Evolutionary conservation across 2,888 invertebrate species (phyloP).

Genomic region (Hermodice carunculata): DNA sequence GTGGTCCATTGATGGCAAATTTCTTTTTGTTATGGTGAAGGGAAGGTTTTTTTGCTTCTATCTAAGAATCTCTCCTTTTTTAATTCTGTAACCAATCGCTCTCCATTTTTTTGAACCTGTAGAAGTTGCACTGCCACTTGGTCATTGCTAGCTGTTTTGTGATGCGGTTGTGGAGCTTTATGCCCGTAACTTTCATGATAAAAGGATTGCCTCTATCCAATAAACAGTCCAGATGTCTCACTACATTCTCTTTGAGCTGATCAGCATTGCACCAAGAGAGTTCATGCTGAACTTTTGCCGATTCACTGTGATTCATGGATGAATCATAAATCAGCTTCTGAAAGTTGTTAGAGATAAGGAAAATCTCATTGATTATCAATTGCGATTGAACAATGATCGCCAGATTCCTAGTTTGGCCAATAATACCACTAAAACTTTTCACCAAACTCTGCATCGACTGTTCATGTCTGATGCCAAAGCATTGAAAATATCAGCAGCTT

Average conservation of each 20-base stretch:
- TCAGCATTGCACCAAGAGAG: neutral
- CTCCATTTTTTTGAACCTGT: neutral
- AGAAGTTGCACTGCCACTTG: neutral
- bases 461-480: constrained; percentile 2
- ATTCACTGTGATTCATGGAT: neutral
- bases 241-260: neutral
- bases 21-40: no score
- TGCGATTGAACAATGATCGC: neutral
- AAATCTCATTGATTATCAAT: neutral
- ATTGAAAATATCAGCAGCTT: neutral
- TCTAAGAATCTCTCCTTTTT: neutral
- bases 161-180: no score
- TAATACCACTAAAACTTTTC: neutral
- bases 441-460: neutral
- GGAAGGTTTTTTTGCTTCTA: neutral
- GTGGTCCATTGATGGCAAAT: no score
- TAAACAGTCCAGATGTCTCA: neutral
- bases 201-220: neutral
- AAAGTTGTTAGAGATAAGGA: neutral
- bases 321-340: neutral
- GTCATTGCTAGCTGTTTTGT: neutral
- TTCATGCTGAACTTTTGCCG: neutral
- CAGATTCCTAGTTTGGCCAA: neutral
- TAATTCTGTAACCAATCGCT: neutral
- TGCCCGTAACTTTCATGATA: neutral